Conservation (phyloP, 1,140 invertebrate species). For the Mycetomoellerius zeteki region DNA sequence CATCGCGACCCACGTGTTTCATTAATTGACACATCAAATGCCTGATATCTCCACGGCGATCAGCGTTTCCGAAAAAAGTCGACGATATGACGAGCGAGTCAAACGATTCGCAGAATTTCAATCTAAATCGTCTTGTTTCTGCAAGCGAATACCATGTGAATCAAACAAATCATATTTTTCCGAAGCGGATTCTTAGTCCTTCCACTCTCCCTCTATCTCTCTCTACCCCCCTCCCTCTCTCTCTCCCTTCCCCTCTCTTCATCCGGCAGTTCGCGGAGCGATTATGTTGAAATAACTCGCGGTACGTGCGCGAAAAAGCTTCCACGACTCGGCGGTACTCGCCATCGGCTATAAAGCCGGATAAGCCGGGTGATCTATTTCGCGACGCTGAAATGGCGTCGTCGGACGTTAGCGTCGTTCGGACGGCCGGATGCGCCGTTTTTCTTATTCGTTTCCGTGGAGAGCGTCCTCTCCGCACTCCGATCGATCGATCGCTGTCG, state of each 20-base stretch:
- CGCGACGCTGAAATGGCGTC: slow-evolving; percentile 59
- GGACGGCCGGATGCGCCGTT: slow-evolving; percentile 48
- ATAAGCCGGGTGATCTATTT: slow-evolving; percentile 64
- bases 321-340: slow-evolving; percentile 31
- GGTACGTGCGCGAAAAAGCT: slow-evolving; percentile 49
- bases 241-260: background rate
- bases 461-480: background rate
- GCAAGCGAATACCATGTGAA: background rate
- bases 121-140: slow-evolving; percentile 7
- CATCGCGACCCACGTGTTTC: background rate
- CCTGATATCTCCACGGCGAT: background rate
- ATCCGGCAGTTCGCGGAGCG: slow-evolving; percentile 16
- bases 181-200: slow-evolving; percentile 17
- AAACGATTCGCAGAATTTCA: background rate
- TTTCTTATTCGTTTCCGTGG: slow-evolving; percentile 47
- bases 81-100: background rate
- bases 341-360: slow-evolving; percentile 53
- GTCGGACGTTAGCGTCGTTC: slow-evolving; percentile 53
- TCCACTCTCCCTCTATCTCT: background rate
- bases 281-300: slow-evolving; percentile 62
- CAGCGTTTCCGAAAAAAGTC: background rate
- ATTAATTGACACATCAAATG: background rate
- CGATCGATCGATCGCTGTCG: slow-evolving; percentile 34
- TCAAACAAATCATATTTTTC: slow-evolving; percentile 46
- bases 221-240: background rate